phyloP scores from a whole-genome alignment of 2,888 invertebrate species.

The Papilio gigon region DNA sequence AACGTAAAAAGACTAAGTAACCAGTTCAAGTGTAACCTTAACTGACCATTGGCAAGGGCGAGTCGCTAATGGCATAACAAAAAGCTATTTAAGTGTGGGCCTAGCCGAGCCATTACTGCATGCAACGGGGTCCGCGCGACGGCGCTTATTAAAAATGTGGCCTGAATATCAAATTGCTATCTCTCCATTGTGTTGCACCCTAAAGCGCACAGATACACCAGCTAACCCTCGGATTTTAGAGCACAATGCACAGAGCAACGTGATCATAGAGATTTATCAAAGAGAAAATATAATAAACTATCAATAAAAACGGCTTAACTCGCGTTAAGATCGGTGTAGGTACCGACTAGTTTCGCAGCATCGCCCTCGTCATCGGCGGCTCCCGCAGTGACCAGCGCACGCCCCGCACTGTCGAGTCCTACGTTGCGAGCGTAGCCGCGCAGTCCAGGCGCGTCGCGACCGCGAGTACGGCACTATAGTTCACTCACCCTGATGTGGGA shows the following conservation, averaged over 20 bases:
- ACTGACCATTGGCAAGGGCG: conserved; percentile 58
- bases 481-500: too few relatives aligned
- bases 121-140: conserved; percentile 50
- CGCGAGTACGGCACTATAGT: too few relatives aligned
- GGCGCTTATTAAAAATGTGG: conserved; percentile 83
- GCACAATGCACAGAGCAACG: conserved; percentile 54
- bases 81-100: conserved; percentile 75
- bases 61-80: conserved; percentile 67
- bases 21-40: conserved; percentile 46
- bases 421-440: too few relatives aligned
- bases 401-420: too few relatives aligned
- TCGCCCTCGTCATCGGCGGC: too few relatives aligned
- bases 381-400: too few relatives aligned
- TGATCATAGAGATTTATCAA: conserved; percentile 42
- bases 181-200: conserved; percentile 74
- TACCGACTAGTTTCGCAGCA: too few relatives aligned
- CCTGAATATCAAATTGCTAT: conserved; percentile 83
- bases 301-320: too few relatives aligned
- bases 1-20: not conserved
- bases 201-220: conserved; percentile 52
- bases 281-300: not conserved
- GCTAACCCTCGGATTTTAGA: conserved; percentile 60
- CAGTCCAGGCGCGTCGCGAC: too few relatives aligned
- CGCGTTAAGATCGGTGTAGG: too few relatives aligned
- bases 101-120: conserved; percentile 62